Percentiles rank a stretch among this genome's conserved stretches.
Conservation (phyloP, 1,140 invertebrate genomes). For the Micrasema minimum region DNA sequence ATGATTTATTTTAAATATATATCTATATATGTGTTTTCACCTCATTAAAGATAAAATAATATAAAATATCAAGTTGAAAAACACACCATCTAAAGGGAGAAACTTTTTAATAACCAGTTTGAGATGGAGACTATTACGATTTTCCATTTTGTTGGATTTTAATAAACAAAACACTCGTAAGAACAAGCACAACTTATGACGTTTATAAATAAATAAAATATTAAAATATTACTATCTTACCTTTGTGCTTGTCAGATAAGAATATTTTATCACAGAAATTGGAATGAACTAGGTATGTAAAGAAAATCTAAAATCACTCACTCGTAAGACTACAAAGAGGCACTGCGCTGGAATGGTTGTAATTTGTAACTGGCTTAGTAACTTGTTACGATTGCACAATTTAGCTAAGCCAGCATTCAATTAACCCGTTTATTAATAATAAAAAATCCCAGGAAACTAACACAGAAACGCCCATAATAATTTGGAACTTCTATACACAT, state of each 20-base stretch:
- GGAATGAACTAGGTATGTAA: no score
- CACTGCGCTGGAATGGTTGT: neutral
- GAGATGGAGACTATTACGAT: neutral
- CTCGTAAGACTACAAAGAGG: neutral
- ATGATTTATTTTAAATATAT: no score
- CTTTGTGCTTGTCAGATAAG: slow-evolving; percentile 11
- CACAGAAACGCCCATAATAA: slow-evolving; percentile 22
- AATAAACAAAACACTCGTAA: neutral
- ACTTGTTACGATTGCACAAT: neutral
- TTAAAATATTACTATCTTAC: slow-evolving; percentile 7
- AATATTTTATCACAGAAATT: neutral
- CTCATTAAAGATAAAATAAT: no score
- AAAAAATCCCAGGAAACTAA: neutral
- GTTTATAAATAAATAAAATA: slow-evolving; percentile 3
- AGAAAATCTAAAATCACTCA: neutral
- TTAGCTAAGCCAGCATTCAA: neutral
- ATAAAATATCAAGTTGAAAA: no score
- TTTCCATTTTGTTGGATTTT: slow-evolving; percentile 11
- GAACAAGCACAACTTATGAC: neutral
- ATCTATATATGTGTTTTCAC: no score
- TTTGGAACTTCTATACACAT: neutral
- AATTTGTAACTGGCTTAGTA: neutral
- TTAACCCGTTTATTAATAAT: neutral
- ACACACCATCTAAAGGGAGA: slow-evolving; percentile 6
- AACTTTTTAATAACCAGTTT: slow-evolving; percentile 13